Base-by-base conservation (phyloP, 2,797 vertebrate species). In the Cryptoblepharus egeriae region DNA sequence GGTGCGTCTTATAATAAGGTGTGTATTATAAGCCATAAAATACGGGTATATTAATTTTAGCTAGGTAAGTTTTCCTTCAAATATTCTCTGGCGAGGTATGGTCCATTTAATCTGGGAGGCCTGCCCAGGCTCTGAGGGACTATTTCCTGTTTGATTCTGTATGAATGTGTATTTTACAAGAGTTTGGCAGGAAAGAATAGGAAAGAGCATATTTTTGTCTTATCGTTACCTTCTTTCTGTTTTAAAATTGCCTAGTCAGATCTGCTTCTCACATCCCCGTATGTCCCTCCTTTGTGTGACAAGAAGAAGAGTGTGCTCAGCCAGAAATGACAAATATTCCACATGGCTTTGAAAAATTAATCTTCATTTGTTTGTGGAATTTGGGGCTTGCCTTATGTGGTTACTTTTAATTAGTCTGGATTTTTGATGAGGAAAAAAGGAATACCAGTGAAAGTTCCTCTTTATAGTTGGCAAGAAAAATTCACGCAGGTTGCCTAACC, bases 311-410 rank as follows among this genome's bases (percentile, higher is more conserved):
- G 10, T 22, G 82, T 87, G 63, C 86, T 90, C 88, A 85, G 88
- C n/a, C 86, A 83, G 85, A 84, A 85, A 87, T 90, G 80, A 90
- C 87, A 88, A 88, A 91, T 87, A 88, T 88, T 93, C 84, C 69
- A 84, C 87, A 80, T 0, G 0, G 81, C 85, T 84, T 20, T 78
- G 63, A 87, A 45, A 52, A 79, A 63, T 75, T 87, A 13, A 82
- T 83, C 71, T 87, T 80, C 39, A 76, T 83, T 87, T 89, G 83
- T 89, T 0, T 16, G 65, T 67, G 76, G 8, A 61, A 84, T 90
- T 90, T 76, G 49, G 60, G 30, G 81, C 82, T 91, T 87, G 28
- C 37, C 74, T 20, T 69, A 20, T n/a, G 30, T 45, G 60, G 55
- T 55, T n/a, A 13, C 35, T 26, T 49, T 60, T 28, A 77, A 49